Conservation (phyloP, 2,113 vertebrate genomes). For the Crotalus tigris region DNA sequence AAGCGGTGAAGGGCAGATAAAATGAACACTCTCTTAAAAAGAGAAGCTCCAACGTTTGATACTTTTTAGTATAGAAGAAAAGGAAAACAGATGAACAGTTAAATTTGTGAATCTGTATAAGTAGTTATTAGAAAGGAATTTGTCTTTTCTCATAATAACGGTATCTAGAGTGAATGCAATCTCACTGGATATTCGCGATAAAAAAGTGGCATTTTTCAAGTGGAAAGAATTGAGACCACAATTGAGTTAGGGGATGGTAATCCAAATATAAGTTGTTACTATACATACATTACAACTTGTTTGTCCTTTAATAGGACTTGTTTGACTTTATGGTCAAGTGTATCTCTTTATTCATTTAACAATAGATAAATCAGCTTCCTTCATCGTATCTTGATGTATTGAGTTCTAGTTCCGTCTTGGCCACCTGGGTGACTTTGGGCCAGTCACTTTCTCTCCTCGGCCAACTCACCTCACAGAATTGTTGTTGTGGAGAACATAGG, state of each 20-base stretch:
- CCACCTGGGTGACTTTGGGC: neutral
- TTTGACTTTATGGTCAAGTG: neutral
- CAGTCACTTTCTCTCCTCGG: no score
- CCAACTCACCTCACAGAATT: neutral
- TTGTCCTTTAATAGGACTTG: neutral
- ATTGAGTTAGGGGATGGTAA: neutral
- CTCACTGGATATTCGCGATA: neutral
- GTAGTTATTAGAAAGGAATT: neutral
- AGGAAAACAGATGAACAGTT: no score
- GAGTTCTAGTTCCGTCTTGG: neutral
- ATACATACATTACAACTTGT: neutral
- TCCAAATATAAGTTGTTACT: neutral
- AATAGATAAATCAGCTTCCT: neutral
- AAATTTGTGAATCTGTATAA: neutral
- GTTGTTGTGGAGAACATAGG: neutral
- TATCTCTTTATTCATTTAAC: neutral
- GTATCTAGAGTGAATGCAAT: neutral
- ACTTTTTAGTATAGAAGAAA: no score
- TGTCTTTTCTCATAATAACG: no score
- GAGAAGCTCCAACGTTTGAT: no score
- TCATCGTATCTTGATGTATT: neutral
- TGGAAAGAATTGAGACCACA: neutral
- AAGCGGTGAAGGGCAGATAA: no score
- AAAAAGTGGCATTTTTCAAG: neutral
- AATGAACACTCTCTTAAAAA: no score